Conservation (phyloP, 2,888 invertebrate genomes). For the Tryphoninae sp. region DNA sequence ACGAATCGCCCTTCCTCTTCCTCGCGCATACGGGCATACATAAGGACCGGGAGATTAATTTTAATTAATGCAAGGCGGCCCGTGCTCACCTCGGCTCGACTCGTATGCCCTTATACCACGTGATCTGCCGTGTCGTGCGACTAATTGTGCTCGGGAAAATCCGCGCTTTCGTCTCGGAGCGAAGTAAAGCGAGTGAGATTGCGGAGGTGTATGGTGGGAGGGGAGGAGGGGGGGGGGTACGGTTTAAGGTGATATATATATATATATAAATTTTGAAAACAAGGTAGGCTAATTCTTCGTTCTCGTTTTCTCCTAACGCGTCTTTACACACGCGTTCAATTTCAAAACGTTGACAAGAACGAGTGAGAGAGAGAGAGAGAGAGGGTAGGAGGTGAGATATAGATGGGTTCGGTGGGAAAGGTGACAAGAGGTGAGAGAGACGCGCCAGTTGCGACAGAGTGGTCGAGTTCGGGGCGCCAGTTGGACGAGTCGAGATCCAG, state of each 20-base stretch:
- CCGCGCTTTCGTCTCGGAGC: conserved; percentile 50
- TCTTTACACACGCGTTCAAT: conserved; percentile 36
- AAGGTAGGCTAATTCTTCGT: background rate
- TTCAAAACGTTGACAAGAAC: conserved; percentile 5
- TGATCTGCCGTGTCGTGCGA: conserved; percentile 56
- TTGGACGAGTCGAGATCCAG: conserved; percentile 60
- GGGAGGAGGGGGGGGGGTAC: background rate
- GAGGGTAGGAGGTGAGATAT: conserved; percentile 55
- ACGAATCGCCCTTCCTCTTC: conserved; percentile 30
- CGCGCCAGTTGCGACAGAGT: conserved; percentile 47
- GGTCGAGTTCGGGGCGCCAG: conserved; percentile 60
- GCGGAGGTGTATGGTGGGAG: too few relatives aligned
- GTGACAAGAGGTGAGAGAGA: conserved; percentile 49
- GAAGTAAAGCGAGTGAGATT: conserved; percentile 45
- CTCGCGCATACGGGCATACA: conserved; percentile 21
- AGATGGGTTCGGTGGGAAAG: conserved; percentile 60
- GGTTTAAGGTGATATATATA: conserved; percentile 1
- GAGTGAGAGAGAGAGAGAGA: conserved; percentile 21
- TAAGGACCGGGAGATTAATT: conserved; percentile 56
- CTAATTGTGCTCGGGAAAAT: conserved; percentile 60
- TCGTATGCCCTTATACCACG: conserved; percentile 32
- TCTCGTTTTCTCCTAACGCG: conserved; percentile 25
- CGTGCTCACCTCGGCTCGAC: conserved; percentile 42
- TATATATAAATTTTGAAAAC: conserved; percentile 2
- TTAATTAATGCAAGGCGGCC: conserved; percentile 62